phyloP scores from a whole-genome alignment of 2,797 vertebrate genomes.

The Chelonia mydas region DNA sequence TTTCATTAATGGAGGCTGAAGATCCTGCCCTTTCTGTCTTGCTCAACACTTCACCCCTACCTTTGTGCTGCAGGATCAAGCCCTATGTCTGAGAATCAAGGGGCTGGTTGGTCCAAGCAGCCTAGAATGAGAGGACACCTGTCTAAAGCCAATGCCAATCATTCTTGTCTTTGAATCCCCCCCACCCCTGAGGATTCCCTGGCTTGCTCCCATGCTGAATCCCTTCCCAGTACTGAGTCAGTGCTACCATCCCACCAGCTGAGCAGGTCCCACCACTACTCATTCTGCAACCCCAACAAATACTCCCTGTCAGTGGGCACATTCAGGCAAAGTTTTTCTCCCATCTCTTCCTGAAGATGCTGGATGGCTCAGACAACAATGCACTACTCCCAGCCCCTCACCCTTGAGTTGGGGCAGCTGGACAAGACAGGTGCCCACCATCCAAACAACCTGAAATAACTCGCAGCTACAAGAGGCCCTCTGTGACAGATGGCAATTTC shows the following conservation, averaged over 20 bases:
- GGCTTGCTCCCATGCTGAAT: background rate
- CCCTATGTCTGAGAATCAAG: no score
- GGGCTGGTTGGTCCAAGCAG: background rate
- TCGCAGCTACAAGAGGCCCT: background rate
- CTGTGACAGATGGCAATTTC: background rate
- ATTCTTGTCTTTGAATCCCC: background rate
- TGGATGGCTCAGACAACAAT: background rate
- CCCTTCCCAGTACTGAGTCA: background rate
- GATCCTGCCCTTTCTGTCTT: background rate
- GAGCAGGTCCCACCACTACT: background rate
- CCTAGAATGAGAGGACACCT: background rate
- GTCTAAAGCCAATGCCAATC: background rate
- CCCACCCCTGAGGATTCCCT: background rate
- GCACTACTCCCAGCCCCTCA: background rate
- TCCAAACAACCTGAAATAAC: conserved; percentile 14
- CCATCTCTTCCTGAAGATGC: background rate
- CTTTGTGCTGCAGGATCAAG: background rate
- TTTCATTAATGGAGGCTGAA: background rate
- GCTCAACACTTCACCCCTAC: background rate
- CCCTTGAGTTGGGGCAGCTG: background rate
- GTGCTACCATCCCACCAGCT: background rate
- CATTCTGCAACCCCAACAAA: background rate
- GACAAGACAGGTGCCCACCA: background rate
- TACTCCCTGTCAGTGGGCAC: rapidly evolving
- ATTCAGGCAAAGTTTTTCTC: background rate